Percentiles rank a stretch among this genome's conserved stretches.
These are phyloP conservation scores for Echinometra lucunter DNA, from an alignment of 53 echinoderm and acorn worm genomes.

Conservation along the genomic window DNA sequence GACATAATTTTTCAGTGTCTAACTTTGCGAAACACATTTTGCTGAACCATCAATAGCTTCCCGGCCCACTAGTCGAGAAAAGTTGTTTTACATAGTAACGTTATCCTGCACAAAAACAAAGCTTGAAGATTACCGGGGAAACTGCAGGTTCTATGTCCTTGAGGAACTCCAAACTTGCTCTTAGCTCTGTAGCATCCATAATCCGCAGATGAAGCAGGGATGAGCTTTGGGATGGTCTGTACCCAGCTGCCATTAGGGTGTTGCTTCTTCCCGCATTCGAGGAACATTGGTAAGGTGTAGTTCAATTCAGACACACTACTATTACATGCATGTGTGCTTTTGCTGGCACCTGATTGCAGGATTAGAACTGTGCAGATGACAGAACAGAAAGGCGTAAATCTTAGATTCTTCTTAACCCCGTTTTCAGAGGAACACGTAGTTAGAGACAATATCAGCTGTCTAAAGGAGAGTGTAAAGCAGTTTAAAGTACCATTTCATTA, in stretches of 20 bases:
- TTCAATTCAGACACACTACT: neutral
- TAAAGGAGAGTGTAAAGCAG: too few relatives aligned
- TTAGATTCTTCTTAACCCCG: too few relatives aligned
- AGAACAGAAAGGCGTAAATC: too few relatives aligned
- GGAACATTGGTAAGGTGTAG: slow-evolving; percentile 22
- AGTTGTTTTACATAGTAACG: too few relatives aligned
- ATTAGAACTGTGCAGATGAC: neutral
- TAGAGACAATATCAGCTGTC: too few relatives aligned
- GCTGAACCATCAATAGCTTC: too few relatives aligned
- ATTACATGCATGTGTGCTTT: neutral
- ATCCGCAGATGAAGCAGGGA: neutral
- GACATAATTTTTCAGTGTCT: too few relatives aligned
- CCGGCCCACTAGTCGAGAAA: too few relatives aligned
- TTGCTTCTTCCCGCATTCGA: neutral
- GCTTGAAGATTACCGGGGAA: neutral
- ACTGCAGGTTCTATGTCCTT: neutral
- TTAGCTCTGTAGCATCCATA: neutral
- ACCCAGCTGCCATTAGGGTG: neutral
- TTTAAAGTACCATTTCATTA: too few relatives aligned
- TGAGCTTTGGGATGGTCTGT: neutral
- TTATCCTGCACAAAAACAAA: too few relatives aligned
- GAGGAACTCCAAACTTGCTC: neutral
- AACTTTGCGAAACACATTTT: too few relatives aligned
- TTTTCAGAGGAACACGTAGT: too few relatives aligned
- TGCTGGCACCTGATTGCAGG: neutral